Evolutionary conservation across 2,113 vertebrate species (phyloP).

Genomic region (Anhinga anhinga): DNA sequence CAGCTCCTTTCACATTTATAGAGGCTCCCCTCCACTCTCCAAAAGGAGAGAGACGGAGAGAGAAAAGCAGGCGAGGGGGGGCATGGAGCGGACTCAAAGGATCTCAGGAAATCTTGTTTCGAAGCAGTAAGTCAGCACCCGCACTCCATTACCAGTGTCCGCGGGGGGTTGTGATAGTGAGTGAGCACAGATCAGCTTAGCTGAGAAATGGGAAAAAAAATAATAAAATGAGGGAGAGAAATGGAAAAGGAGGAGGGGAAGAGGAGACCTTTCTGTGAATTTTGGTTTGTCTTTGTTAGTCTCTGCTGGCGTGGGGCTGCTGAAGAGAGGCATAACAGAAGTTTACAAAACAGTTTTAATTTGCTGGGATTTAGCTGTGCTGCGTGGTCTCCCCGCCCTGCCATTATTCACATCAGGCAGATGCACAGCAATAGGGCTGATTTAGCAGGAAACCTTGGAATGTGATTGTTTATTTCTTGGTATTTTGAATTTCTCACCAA

Average conservation of each 20-base stretch:
- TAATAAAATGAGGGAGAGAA: neutral
- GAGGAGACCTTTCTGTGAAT: neutral
- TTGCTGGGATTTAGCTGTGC: neutral
- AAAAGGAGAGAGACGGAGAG: neutral
- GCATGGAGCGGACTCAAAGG: neutral
- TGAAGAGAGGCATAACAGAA: neutral
- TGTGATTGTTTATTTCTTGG: neutral
- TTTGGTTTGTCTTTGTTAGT: conserved; percentile 14
- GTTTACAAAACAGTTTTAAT: neutral
- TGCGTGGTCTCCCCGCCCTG: neutral
- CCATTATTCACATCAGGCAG: neutral
- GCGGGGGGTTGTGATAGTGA: conserved; percentile 44
- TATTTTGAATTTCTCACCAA: neutral
- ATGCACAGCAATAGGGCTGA: neutral
- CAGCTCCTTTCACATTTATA: conserved; percentile 32
- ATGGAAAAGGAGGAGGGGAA: neutral
- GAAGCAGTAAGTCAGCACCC: conserved; percentile 70
- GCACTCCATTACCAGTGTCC: conserved; percentile 58
- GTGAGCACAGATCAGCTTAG: conserved; percentile 50
- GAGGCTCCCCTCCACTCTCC: conserved; percentile 20
- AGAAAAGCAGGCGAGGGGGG: neutral
- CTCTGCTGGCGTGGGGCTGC: neutral
- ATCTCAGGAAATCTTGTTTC: conserved; percentile 73
- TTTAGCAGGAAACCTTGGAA: neutral
- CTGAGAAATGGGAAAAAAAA: neutral